Evolutionary conservation across 2,888 invertebrate genomes (phyloP).

Genomic region (Thymelicus lineola): DNA sequence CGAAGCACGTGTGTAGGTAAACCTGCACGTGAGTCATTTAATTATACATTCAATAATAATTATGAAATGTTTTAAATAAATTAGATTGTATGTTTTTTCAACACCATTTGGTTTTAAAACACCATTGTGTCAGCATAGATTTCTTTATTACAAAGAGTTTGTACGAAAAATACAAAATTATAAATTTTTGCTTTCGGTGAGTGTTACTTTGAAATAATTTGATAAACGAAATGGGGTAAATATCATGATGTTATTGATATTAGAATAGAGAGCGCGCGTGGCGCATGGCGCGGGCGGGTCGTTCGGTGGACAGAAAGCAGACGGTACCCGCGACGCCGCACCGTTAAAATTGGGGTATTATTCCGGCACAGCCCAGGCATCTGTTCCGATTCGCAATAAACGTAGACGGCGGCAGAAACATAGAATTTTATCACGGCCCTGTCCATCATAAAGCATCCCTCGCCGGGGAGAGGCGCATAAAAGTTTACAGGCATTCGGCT

Average conservation of each 20-base stretch:
- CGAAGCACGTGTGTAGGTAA: background rate
- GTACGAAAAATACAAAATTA: no score
- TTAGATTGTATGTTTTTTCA: no score
- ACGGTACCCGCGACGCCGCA: slow-evolving; percentile 41
- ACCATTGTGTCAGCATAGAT: no score
- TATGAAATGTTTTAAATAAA: no score
- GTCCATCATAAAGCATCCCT: slow-evolving; percentile 80
- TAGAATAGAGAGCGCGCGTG: slow-evolving; percentile 30
- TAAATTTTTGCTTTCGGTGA: background rate
- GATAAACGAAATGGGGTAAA: slow-evolving; percentile 10
- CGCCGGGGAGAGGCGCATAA: slow-evolving; percentile 71
- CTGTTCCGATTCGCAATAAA: slow-evolving; percentile 76
- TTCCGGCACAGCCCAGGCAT: slow-evolving; percentile 61
- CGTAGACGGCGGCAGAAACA: slow-evolving; percentile 71
- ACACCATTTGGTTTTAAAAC: no score
- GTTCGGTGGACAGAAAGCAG: slow-evolving; percentile 36
- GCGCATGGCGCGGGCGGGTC: background rate
- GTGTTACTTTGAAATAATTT: background rate
- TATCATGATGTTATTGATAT: slow-evolving; percentile 8
- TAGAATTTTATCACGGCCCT: slow-evolving; percentile 78
- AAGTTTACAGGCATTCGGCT: slow-evolving; percentile 84
- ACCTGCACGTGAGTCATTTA: background rate
- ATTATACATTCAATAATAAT: background rate
- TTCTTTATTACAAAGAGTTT: no score
- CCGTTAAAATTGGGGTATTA: slow-evolving; percentile 52